Conservation (phyloP, 2,113 vertebrate species). For the Platichthys stellatus region DNA sequence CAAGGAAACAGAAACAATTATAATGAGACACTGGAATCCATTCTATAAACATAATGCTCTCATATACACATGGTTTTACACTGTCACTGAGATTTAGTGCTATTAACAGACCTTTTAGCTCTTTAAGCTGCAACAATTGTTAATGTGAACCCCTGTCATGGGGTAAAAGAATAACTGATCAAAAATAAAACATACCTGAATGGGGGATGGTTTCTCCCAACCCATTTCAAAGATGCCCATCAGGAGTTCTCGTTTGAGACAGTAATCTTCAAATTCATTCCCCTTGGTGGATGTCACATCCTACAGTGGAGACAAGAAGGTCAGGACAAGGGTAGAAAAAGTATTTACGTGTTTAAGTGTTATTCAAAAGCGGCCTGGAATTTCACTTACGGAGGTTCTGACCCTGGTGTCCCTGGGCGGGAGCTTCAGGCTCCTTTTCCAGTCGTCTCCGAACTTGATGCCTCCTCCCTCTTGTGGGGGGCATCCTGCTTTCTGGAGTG, state of each 20-base stretch:
- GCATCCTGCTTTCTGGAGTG: slow-evolving; percentile 59
- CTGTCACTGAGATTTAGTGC: too few relatives aligned
- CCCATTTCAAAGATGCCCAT: slow-evolving; percentile 89
- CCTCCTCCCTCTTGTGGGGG: slow-evolving; percentile 74
- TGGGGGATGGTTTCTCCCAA: slow-evolving; percentile 86
- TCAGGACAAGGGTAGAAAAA: not conserved
- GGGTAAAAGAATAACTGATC: not conserved
- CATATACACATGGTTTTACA: too few relatives aligned
- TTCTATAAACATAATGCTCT: not conserved
- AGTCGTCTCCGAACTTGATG: slow-evolving; percentile 82
- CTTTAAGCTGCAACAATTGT: too few relatives aligned
- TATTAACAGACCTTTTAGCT: too few relatives aligned
- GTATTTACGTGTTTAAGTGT: rapidly evolving
- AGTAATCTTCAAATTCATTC: slow-evolving; percentile 87
- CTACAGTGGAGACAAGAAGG: slow-evolving; percentile 48
- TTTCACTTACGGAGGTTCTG: slow-evolving; percentile 75
- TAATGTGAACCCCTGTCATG: too few relatives aligned
- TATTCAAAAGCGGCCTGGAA: not conserved
- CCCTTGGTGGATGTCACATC: slow-evolving; percentile 86
- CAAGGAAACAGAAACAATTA: not conserved
- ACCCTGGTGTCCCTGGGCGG: slow-evolving; percentile 79
- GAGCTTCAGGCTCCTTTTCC: slow-evolving; percentile 78
- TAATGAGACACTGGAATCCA: too few relatives aligned
- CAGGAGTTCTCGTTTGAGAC: slow-evolving; percentile 85
- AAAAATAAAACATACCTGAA: slow-evolving; percentile 74